Evolutionary conservation across 2,113 vertebrate genomes (phyloP).

Genomic region (Microtus oregoni): DNA sequence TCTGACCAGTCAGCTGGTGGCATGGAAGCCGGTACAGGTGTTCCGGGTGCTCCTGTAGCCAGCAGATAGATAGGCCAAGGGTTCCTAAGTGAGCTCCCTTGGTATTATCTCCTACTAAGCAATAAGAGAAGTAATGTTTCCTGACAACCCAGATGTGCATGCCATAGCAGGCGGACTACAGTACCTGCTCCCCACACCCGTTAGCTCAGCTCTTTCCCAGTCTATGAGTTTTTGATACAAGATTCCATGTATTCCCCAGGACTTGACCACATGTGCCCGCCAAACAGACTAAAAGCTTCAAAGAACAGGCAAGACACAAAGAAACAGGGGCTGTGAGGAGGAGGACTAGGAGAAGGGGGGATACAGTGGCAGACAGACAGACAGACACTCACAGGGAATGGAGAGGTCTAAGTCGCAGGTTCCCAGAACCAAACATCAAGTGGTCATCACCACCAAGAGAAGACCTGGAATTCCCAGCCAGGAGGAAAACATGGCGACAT

Average conservation of each 20-base stretch:
- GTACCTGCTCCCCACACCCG: not conserved
- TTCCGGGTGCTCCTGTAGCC: too few relatives aligned
- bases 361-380: not conserved
- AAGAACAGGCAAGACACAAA: not conserved
- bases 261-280: not conserved
- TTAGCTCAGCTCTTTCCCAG: not conserved
- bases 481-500: not conserved
- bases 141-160: not conserved
- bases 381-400: not conserved
- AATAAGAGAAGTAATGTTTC: conserved; percentile 21
- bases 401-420: not conserved
- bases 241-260: not conserved
- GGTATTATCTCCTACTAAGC: not conserved
- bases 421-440: not conserved
- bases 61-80: not conserved
- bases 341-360: fast-evolving
- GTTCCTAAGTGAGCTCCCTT: not conserved
- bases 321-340: not conserved
- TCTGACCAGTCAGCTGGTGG: not conserved
- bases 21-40: not conserved
- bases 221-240: not conserved
- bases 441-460: not conserved
- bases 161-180: not conserved
- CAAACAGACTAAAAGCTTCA: not conserved
- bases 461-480: not conserved